These are phyloP conservation scores for Seladonia tumulorum DNA, from an alignment of 2,888 invertebrate genomes.

Conservation along the genomic window DNA sequence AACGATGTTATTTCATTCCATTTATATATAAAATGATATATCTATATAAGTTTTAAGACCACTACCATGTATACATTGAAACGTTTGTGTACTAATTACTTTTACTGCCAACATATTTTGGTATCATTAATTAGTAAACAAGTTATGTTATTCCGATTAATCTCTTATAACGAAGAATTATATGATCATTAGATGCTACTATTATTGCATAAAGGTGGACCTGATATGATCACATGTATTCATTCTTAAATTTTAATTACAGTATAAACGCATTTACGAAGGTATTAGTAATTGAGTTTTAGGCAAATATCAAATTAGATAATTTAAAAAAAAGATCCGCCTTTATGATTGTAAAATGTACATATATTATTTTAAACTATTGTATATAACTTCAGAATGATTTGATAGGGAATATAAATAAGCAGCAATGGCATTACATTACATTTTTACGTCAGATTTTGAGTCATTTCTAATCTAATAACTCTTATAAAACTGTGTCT, in stretches of 20 bases:
- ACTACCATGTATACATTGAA: conserved; percentile 63
- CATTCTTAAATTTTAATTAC: background rate
- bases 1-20: conserved; percentile 70
- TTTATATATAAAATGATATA: conserved; percentile 69
- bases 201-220: conserved; percentile 57
- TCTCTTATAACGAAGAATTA: conserved; percentile 43
- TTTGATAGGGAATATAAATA: conserved; percentile 36
- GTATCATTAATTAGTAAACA: conserved; percentile 52
- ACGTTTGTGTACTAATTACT: conserved; percentile 61
- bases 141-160: conserved; percentile 43
- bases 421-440: conserved; percentile 31
- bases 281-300: conserved; percentile 33
- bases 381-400: conserved; percentile 42
- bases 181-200: conserved; percentile 47
- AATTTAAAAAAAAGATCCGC: conserved; percentile 26
- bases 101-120: conserved; percentile 63
- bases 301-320: conserved; percentile 13
- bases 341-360: conserved; percentile 54
- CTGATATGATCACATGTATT: conserved; percentile 8
- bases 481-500: conserved; percentile 62
- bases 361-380: conserved; percentile 48
- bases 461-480: conserved; percentile 60
- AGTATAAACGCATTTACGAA: conserved; percentile 5
- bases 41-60: conserved; percentile 69
- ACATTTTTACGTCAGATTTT: conserved; percentile 47